These are phyloP conservation scores for Nymphicus hollandicus DNA, from an alignment of 2,113 vertebrate genomes.

Conservation along the genomic window DNA sequence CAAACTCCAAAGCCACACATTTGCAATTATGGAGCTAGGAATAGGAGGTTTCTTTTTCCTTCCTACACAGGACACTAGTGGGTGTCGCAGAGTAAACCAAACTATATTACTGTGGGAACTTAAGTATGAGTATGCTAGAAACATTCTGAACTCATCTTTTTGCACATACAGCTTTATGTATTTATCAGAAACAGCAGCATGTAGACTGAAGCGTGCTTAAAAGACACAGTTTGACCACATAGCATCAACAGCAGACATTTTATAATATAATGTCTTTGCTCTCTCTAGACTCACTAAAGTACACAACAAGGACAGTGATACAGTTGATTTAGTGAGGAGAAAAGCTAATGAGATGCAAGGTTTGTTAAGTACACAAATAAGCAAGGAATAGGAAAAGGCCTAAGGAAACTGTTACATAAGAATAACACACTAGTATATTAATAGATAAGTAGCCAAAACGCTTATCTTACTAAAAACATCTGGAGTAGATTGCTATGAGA, in stretches of 20 bases:
- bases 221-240: neutral
- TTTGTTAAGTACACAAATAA: neutral
- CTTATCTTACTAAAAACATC: constrained; percentile 54
- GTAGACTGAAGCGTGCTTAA: rapidly evolving
- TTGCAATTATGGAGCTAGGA: neutral
- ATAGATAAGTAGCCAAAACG: neutral
- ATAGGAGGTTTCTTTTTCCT: constrained; percentile 7
- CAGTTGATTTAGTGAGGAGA: neutral
- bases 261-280: neutral
- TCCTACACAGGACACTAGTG: neutral
- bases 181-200: neutral
- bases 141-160: neutral
- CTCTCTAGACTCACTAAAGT: neutral
- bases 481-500: neutral
- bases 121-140: neutral
- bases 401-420: neutral
- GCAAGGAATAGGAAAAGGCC: neutral
- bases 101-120: neutral
- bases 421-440: neutral
- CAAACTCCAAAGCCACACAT: neutral
- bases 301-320: neutral
- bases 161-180: neutral
- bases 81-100: neutral
- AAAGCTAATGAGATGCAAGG: neutral
- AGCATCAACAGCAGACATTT: neutral